Evolutionary conservation across 2,888 invertebrate genomes (phyloP).

Genomic region (Antheraea yamamai): DNA sequence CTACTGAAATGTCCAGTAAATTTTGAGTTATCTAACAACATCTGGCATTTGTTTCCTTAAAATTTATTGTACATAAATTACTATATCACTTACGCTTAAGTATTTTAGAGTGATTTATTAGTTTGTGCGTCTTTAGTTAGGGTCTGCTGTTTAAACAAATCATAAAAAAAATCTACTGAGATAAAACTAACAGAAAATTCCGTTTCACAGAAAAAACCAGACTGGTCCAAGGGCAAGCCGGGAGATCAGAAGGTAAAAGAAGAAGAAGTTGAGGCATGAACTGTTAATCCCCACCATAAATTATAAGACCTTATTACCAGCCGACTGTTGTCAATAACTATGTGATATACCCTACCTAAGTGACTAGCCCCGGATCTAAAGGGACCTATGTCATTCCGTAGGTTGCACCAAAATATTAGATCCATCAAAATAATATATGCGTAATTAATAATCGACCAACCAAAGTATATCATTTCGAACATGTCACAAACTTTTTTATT

Average conservation of each 20-base stretch:
- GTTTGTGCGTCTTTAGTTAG: not conserved
- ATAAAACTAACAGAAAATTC: not conserved
- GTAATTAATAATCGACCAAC: conserved; percentile 58
- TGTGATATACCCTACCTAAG: conserved; percentile 57
- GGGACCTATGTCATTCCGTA: conserved; percentile 24
- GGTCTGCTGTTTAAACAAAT: not conserved
- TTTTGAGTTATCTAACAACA: not conserved
- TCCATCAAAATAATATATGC: conserved; percentile 55
- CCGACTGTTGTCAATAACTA: conserved; percentile 61
- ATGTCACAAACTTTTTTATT: conserved; percentile 63
- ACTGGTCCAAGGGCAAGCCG: conserved; percentile 95
- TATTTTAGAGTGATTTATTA: conserved; percentile 26
- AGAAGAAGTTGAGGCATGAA: conserved; percentile 92
- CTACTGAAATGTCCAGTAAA: no score
- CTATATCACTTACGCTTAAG: conserved; percentile 27
- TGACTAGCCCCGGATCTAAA: conserved; percentile 19
- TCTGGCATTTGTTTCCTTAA: conserved; percentile 34
- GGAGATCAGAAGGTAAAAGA: conserved; percentile 95
- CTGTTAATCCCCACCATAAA: conserved; percentile 62
- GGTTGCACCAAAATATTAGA: conserved; percentile 42
- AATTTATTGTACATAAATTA: not conserved
- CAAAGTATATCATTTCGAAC: conserved; percentile 56
- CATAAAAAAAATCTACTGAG: not conserved
- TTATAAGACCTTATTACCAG: conserved; percentile 67
- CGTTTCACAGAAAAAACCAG: conserved; percentile 93